A percentile compares a stretch with the other conserved stretches of the same genome.
Evolutionary conservation across 2,113 vertebrate species (phyloP).

Genomic region (Hydrochoerus hydrochaeris): DNA sequence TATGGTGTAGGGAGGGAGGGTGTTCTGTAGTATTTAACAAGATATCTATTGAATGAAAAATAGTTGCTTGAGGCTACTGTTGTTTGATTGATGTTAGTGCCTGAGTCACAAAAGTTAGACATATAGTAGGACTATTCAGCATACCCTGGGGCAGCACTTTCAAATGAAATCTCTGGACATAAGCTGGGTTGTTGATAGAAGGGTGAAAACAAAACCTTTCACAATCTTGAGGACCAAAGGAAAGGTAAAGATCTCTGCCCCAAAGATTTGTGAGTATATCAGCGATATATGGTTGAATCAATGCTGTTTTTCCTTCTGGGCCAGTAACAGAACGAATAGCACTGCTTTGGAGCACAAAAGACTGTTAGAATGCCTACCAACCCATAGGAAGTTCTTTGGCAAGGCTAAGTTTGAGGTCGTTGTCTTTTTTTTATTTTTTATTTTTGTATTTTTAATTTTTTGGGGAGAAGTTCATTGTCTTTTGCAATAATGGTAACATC

Average conservation of each 20-base stretch:
- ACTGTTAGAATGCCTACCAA: not conserved
- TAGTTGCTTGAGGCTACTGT: not conserved
- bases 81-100: not conserved
- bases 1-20: not conserved
- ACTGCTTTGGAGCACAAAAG: not conserved
- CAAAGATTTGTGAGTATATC: not conserved
- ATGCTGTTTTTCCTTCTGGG: not conserved
- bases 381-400: not conserved
- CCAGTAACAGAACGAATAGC: not conserved
- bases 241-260: not conserved
- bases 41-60: not conserved
- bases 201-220: not conserved
- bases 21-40: not conserved
- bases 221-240: not conserved
- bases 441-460: no score
- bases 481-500: not conserved
- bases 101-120: not conserved
- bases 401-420: not conserved
- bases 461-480: not conserved
- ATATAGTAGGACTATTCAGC: not conserved
- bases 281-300: not conserved
- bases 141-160: not conserved
- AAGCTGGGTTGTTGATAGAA: not conserved
- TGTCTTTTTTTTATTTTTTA: not conserved
- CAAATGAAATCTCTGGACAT: not conserved